phyloP scores from a whole-genome alignment of 2,113 vertebrate species.

The Pitta sordida region DNA sequence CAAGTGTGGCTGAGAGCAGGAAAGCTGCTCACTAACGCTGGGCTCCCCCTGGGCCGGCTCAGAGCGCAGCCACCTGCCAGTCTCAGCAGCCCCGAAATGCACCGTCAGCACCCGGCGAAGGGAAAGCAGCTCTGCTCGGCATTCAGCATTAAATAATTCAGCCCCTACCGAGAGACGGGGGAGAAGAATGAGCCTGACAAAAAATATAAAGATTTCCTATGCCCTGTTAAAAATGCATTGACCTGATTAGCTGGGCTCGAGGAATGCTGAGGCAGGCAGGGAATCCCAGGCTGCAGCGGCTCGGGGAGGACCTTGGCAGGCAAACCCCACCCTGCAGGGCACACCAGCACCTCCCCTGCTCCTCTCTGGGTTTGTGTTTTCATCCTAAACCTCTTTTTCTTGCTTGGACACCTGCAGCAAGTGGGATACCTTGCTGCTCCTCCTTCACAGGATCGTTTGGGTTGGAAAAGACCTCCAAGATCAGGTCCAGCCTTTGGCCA shows the following conservation, averaged over 20 bases:
- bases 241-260: neutral
- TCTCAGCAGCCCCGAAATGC: neutral
- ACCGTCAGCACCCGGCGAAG: neutral
- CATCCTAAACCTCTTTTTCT: neutral
- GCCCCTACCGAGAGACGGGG: neutral
- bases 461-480: neutral
- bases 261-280: neutral
- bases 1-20: neutral
- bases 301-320: fast-evolving
- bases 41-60: neutral
- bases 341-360: neutral
- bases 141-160: slow-evolving; percentile 17
- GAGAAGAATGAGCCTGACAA: slow-evolving; percentile 21
- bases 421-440: fast-evolving
- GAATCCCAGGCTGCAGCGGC: neutral
- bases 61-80: neutral
- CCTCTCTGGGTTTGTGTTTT: fast-evolving
- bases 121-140: neutral
- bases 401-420: fast-evolving
- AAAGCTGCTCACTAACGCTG: neutral
- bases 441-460: fast-evolving
- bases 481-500: neutral
- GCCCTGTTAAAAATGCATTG: neutral
- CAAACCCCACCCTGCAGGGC: fast-evolving
- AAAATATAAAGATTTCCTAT: slow-evolving; percentile 20